Evolutionary conservation across 1,140 invertebrate species (phyloP).

Genomic region (Aporrectodea caliginosa): DNA sequence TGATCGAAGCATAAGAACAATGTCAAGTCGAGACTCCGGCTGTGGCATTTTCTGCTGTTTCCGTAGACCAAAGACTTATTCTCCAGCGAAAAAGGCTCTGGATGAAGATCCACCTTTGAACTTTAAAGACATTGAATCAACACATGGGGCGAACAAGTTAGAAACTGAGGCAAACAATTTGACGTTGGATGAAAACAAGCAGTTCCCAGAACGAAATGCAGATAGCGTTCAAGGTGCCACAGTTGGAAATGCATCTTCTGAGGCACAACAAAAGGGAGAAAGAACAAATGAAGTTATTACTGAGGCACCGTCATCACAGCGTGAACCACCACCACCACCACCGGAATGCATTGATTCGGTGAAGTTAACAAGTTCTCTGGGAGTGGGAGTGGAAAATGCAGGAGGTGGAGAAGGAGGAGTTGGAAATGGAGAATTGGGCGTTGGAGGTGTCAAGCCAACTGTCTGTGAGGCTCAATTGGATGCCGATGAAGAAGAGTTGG

Average conservation of each 20-base stretch:
- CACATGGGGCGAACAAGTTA: not conserved
- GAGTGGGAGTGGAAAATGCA: not conserved
- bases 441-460: not conserved
- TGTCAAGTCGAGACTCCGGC: not conserved
- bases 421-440: not conserved
- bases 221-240: not conserved
- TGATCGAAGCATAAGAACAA: not conserved
- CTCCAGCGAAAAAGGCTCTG: not conserved
- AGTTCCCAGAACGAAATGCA: not conserved
- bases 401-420: not conserved
- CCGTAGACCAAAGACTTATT: not conserved
- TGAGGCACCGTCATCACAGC: too few relatives aligned
- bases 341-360: not conserved
- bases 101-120: not conserved
- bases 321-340: not conserved
- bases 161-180: not conserved
- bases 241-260: not conserved
- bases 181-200: not conserved
- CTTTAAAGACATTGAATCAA: not conserved
- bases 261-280: not conserved
- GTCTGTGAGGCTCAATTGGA: not conserved
- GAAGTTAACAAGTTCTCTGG: not conserved
- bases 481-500: not conserved
- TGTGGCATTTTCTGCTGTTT: not conserved
- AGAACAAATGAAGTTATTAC: too few relatives aligned